Percentiles rank a stretch among this genome's conserved stretches.
phyloP scores from a whole-genome alignment of 2,888 invertebrate species.

The Hoplodrina blanda region DNA sequence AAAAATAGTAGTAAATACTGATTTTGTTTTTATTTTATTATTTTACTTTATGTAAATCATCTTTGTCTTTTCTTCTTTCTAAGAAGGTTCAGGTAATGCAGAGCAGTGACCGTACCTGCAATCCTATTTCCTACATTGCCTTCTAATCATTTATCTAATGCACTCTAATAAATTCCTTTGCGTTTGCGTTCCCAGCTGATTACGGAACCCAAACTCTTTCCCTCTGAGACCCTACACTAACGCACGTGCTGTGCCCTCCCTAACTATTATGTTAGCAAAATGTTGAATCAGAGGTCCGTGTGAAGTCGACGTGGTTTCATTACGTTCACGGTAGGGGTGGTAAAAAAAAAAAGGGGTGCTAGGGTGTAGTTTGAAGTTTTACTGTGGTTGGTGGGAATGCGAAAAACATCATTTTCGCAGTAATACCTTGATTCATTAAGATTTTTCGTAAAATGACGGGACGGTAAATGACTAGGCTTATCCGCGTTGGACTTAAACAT shows the following conservation, averaged over 20 bases:
- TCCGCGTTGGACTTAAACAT: no score
- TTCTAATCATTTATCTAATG: no score
- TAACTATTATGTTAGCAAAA: conserved; percentile 51
- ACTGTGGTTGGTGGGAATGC: neutral
- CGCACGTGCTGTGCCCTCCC: conserved; percentile 54
- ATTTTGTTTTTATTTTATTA: no score
- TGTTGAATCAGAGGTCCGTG: conserved; percentile 44
- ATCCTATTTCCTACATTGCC: no score
- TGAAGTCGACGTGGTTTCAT: conserved; percentile 38
- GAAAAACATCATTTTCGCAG: neutral
- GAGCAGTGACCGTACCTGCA: no score
- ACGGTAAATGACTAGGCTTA: neutral
- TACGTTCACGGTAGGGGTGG: conserved; percentile 31
- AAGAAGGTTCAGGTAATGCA: no score
- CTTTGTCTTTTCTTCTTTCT: no score
- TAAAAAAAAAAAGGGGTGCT: no score
- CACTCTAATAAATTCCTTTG: no score
- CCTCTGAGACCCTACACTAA: conserved; percentile 30
- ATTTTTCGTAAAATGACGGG: neutral
- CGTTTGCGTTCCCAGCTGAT: neutral
- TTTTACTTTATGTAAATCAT: no score
- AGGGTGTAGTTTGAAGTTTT: conserved; percentile 2
- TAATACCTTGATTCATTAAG: neutral
- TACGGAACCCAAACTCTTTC: conserved; percentile 40
- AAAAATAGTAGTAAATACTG: no score